A percentile compares a stretch with the other conserved stretches of the same genome.
phyloP scores from a whole-genome alignment of 2,797 vertebrate species.

The Liasis olivaceus region DNA sequence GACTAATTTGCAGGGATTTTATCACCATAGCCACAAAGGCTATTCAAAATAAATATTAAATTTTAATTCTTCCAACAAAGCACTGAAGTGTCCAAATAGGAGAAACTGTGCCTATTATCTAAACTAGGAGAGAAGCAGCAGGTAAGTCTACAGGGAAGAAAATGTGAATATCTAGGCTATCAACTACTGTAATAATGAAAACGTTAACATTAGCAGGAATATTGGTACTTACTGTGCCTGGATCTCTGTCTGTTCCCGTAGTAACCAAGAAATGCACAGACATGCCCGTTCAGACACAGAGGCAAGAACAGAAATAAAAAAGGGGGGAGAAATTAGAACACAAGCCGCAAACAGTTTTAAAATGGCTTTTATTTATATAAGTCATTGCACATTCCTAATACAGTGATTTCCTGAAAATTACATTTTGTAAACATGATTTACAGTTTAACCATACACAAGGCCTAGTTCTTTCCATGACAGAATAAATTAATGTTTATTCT shows the following conservation, averaged over 20 bases:
- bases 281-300: constrained; percentile 83
- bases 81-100: not conserved
- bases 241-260: constrained; percentile 89
- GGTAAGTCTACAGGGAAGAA: constrained; percentile 20
- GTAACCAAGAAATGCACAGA: constrained; percentile 83
- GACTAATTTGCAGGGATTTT: constrained; percentile 24
- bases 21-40: constrained; percentile 4
- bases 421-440: constrained; percentile 82
- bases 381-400: constrained; percentile 86
- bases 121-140: constrained; percentile 35
- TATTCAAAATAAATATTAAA: not conserved
- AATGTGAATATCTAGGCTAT: constrained; percentile 13
- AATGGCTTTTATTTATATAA: constrained; percentile 86
- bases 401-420: constrained; percentile 84
- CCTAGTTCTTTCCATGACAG: constrained; percentile 77
- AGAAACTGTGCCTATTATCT: not conserved
- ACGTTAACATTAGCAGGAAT: constrained; percentile 58
- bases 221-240: constrained; percentile 90
- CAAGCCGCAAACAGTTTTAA: constrained; percentile 81
- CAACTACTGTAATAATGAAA: constrained; percentile 27
- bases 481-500: constrained; percentile 79
- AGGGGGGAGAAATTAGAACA: constrained; percentile 84
- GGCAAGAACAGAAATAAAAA: constrained; percentile 86
- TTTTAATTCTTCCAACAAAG: constrained; percentile 12
- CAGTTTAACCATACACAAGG: constrained; percentile 79